Conservation (phyloP, 2,113 vertebrate genomes). For the Proteles cristata region DNA sequence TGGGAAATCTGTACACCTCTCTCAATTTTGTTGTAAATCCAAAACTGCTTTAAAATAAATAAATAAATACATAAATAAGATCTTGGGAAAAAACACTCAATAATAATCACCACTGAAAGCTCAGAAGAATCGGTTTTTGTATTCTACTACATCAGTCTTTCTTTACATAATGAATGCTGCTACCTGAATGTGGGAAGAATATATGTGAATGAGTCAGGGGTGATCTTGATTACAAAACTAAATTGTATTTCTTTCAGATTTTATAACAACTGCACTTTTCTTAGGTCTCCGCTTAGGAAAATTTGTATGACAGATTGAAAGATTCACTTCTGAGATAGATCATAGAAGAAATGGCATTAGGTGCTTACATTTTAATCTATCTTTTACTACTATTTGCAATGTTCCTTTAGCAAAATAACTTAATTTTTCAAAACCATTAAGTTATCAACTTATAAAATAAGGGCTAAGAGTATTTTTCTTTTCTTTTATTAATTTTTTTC, state of each 20-base stretch:
- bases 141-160: not conserved
- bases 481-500: too few species aligned
- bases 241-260: not conserved
- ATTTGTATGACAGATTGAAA: not conserved
- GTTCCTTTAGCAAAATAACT: not conserved
- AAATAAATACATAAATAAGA: not conserved
- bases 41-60: not conserved
- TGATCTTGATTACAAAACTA: not conserved
- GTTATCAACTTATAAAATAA: not conserved
- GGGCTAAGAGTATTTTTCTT: not conserved
- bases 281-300: not conserved
- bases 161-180: not conserved
- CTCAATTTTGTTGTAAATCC: not conserved
- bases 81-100: not conserved
- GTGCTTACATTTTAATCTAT: not conserved
- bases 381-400: not conserved
- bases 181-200: not conserved
- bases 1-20: not conserved
- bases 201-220: not conserved
- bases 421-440: not conserved
- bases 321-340: not conserved
- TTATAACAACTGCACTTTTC: not conserved
- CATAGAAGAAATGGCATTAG: not conserved
- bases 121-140: not conserved
- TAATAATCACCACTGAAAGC: not conserved